Conservation (phyloP, 1,140 invertebrate genomes). For the Drosophila murphyi region DNA sequence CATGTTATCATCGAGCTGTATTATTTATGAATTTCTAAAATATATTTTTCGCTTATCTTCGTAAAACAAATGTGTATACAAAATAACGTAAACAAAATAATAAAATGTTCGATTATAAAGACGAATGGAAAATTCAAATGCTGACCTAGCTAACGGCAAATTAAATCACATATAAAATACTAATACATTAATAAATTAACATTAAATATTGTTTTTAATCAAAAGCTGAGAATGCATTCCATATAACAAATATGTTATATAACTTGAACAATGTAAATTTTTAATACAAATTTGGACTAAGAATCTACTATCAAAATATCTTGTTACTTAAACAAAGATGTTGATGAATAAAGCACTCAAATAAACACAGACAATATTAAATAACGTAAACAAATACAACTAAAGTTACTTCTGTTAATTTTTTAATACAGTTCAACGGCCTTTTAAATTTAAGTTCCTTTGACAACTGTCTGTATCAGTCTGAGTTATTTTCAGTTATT, state of each 20-base stretch:
- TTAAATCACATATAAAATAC: background rate
- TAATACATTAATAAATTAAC: background rate
- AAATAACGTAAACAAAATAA: background rate
- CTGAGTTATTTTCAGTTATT: background rate
- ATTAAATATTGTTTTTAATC: background rate
- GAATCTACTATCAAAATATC: no score
- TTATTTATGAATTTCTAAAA: background rate
- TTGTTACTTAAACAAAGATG: no score
- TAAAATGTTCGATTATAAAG: background rate
- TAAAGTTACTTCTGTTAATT: no score
- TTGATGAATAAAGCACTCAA: no score
- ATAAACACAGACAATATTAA: no score
- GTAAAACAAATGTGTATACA: background rate
- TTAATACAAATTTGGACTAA: no score
- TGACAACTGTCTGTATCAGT: background rate
- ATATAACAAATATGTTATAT: background rate
- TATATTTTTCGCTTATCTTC: background rate
- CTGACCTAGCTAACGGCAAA: background rate
- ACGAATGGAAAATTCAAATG: background rate
- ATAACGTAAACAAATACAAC: no score
- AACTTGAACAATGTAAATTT: no score
- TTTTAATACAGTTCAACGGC: background rate
- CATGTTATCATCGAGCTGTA: no score
- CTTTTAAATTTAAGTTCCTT: background rate
- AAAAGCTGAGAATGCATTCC: background rate